Evolutionary conservation across 2,888 invertebrate genomes (phyloP).

Genomic region (Ariolimax columbianus): DNA sequence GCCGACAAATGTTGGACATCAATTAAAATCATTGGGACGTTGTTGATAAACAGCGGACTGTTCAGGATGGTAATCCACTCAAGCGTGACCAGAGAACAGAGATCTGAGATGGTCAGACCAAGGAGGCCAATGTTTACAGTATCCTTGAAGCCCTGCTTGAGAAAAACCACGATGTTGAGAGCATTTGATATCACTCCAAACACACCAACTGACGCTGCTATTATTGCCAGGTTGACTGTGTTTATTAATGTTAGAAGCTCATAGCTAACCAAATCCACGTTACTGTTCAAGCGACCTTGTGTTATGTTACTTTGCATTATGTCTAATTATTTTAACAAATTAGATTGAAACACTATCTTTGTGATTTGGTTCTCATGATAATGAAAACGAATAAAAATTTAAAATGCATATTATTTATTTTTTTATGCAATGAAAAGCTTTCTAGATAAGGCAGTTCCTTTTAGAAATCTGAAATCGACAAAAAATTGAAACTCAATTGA

Average conservation of each 20-base stretch:
- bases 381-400: too few relatives aligned
- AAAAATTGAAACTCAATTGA: too few relatives aligned
- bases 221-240: not conserved
- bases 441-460: too few relatives aligned
- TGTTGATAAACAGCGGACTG: not conserved
- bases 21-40: not conserved
- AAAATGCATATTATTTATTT: too few relatives aligned
- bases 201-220: not conserved
- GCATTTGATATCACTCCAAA: not conserved
- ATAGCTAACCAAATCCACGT: not conserved
- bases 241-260: not conserved
- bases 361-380: too few relatives aligned
- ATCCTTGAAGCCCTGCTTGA: not conserved
- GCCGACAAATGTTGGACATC: constrained; percentile 19
- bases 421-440: too few relatives aligned
- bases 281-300: not conserved
- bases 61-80: not conserved
- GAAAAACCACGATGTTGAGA: constrained; percentile 2
- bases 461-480: too few relatives aligned
- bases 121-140: constrained; percentile 2
- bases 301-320: too few relatives aligned
- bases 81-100: not conserved
- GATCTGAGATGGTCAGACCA: not conserved
- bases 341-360: too few relatives aligned
- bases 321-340: too few relatives aligned